phyloP scores from a whole-genome alignment of 1,140 invertebrate species.

The Macrobrachium nipponense region DNA sequence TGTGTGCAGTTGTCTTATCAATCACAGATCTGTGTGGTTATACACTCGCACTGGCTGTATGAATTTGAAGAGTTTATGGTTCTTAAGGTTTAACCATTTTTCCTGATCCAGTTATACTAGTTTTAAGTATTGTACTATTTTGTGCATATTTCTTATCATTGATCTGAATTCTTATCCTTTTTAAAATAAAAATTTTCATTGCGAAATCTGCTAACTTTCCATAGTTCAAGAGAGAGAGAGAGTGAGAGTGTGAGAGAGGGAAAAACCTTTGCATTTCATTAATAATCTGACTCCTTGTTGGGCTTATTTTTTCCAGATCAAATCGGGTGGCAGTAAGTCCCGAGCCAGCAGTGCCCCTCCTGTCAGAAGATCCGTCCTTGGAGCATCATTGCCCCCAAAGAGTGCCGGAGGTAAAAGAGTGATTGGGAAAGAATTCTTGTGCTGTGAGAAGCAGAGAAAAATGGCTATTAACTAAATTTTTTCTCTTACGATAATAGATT shows the following conservation, averaged over 20 bases:
- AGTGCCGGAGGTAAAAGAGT: constrained; percentile 47
- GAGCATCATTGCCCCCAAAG: constrained; percentile 64
- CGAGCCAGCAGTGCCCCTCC: constrained; percentile 67
- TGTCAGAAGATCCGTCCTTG: constrained; percentile 65
- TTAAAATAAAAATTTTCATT: too few relatives aligned
- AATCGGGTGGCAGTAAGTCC: constrained; percentile 63
- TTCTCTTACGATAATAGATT: too few relatives aligned
- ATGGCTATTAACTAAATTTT: too few relatives aligned
- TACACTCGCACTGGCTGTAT: too few relatives aligned
- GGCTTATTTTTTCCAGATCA: constrained; percentile 45
- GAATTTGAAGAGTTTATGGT: too few relatives aligned
- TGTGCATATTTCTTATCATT: neutral
- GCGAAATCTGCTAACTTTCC: too few relatives aligned
- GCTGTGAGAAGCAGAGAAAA: neutral
- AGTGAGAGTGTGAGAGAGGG: neutral
- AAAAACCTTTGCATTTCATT: neutral
- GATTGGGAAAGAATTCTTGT: neutral
- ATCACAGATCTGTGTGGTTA: too few relatives aligned
- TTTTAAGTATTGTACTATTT: neutral
- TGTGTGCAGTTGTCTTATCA: too few relatives aligned
- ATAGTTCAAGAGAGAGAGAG: too few relatives aligned
- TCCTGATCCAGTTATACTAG: neutral
- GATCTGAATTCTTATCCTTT: too few relatives aligned
- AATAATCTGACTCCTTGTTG: too few relatives aligned
- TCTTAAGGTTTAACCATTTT: too few relatives aligned